Base-by-base conservation (phyloP, 2,797 vertebrate genomes). In the Balearica regulorum region DNA sequence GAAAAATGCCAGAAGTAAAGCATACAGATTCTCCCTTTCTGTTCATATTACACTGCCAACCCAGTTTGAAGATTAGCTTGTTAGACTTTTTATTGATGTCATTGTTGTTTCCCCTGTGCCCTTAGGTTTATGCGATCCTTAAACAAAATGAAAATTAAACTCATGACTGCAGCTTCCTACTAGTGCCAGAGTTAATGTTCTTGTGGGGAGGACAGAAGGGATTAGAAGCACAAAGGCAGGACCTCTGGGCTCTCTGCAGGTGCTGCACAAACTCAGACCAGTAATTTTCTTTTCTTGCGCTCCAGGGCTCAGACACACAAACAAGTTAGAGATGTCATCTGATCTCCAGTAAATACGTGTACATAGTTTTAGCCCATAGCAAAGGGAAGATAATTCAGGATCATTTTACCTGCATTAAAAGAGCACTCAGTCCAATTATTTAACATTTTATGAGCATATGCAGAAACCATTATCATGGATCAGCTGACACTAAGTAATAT, bases 371-470 rank as follows among this genome's bases (percentile, higher is more conserved):
- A 95, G 49, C 79, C 83, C 69, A n/a, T 75, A 68, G 89, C 82
- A 88, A 91, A 83, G 24, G 17, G 54, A 93, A 94, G 46, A 88
- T 71, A 90, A 92, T 93, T 92, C 76, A 90, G 84, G 49, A 83
- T 88, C 16, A 2, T 91, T 96, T 91, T 71, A 81, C 79, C 94
- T 96, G 81, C 87, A 68, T 96, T 96, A 83, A 93, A 96, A 89
- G 87, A 90, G 43, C 82, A 78, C 79, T 91, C 57, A 14, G 44
- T 31, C 72, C 89, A 96, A 81, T 95, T 93, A 93, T 93, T 95
- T 85, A 41, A 44, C 68, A 41, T 89, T 92, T 94, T 88, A 95
- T 41, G 82, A 89, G 69, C 61, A 13, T 26, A 93, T 43, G 33
- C 44, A 94, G 79, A 86, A 92, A 29, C 43, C 24, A 92, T 89